phyloP scores from a whole-genome alignment of 2,888 invertebrate genomes.

The Cybosia mesomella region DNA sequence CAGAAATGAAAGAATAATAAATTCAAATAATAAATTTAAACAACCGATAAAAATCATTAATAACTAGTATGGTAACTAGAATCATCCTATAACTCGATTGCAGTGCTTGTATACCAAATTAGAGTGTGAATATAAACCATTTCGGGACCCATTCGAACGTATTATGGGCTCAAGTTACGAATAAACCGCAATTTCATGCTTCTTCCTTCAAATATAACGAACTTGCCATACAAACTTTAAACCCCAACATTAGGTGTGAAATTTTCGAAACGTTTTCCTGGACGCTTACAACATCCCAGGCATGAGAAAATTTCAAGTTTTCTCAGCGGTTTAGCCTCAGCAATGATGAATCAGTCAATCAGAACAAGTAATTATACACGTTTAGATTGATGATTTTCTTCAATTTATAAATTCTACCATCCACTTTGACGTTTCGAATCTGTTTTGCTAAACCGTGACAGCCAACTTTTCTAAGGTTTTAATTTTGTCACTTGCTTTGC shows the following conservation, averaged over 20 bases:
- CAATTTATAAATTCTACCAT: background rate
- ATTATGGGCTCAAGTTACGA: too few species aligned
- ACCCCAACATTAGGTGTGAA: background rate
- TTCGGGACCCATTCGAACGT: too few species aligned
- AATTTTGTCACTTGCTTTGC: background rate
- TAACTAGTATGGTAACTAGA: too few species aligned
- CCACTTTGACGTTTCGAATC: background rate
- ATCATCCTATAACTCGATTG: too few species aligned
- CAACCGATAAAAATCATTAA: too few species aligned
- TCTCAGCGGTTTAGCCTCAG: background rate
- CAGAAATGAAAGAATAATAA: too few species aligned
- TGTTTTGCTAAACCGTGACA: background rate
- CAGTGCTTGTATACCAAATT: too few species aligned
- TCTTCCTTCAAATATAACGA: background rate
- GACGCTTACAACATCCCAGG: background rate
- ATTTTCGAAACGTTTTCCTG: background rate
- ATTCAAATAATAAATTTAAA: too few species aligned
- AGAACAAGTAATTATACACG: background rate
- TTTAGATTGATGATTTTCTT: background rate
- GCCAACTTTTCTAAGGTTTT: background rate
- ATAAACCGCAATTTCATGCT: too few species aligned
- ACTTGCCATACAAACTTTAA: background rate
- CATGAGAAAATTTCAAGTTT: background rate
- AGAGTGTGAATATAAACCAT: too few species aligned
- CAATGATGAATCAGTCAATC: background rate